phyloP scores from a whole-genome alignment of 2,888 invertebrate species.

The Hypolimnas misippus region DNA sequence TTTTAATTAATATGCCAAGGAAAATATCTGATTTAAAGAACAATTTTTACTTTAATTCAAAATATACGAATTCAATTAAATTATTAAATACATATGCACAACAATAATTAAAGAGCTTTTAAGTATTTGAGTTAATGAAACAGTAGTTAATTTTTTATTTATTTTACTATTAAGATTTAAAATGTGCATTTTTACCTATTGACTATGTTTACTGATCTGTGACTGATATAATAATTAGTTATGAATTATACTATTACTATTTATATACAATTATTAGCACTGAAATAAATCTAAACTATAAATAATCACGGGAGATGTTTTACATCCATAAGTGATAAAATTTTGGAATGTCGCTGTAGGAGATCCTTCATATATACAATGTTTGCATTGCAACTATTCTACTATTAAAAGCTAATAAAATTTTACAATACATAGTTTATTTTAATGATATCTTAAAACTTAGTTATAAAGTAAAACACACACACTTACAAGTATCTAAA shows the following conservation, averaged over 20 bases:
- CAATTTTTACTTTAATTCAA: neutral
- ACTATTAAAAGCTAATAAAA: neutral
- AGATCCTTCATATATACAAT: conserved; percentile 44
- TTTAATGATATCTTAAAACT: neutral
- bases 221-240: neutral
- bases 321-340: conserved; percentile 52
- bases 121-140: too few relatives aligned
- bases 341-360: conserved; percentile 79
- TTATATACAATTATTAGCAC: conserved; percentile 11
- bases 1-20: conserved; percentile 18
- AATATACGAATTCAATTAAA: neutral
- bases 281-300: conserved; percentile 6
- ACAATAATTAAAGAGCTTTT: too few relatives aligned
- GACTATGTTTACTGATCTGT: neutral
- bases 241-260: neutral
- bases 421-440: conserved; percentile 10
- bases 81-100: too few relatives aligned
- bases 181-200: too few relatives aligned
- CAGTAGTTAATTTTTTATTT: too few relatives aligned
- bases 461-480: conserved; percentile 16
- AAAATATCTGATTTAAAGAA: conserved; percentile 15
- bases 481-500: conserved; percentile 29
- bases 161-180: too few relatives aligned
- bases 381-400: conserved; percentile 10
- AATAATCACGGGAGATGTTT: conserved; percentile 58